A percentile compares a stretch with the other conserved stretches of the same genome.
phyloP scores from a whole-genome alignment of 2,113 vertebrate genomes.

The Sylvia atricapilla region DNA sequence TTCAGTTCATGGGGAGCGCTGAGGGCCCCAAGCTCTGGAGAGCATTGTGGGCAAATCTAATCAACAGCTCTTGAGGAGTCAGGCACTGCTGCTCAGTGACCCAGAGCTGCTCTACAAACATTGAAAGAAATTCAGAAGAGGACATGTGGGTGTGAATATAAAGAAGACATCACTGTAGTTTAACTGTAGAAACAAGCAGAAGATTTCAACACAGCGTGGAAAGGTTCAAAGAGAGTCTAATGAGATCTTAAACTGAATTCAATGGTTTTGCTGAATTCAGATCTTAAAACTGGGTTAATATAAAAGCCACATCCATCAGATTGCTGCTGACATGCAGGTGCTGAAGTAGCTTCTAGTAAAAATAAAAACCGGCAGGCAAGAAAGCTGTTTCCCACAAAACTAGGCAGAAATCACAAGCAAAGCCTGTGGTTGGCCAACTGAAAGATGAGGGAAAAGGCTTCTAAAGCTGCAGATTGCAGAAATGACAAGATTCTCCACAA shows the following conservation, averaged over 20 bases:
- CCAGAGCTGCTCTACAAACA: background rate
- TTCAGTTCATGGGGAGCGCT: background rate
- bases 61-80: fast-evolving
- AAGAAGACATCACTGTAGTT: background rate
- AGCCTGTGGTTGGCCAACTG: background rate
- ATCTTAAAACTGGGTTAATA: background rate
- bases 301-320: background rate
- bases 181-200: background rate
- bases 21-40: background rate
- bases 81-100: background rate
- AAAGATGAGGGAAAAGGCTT: background rate
- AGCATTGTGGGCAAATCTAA: background rate
- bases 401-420: background rate
- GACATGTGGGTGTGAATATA: background rate
- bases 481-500: background rate
- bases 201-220: background rate
- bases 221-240: background rate
- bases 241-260: background rate
- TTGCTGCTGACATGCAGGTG: background rate
- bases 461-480: background rate
- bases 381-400: background rate
- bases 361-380: background rate
- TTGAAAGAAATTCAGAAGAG: background rate
- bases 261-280: background rate
- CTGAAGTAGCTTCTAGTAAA: background rate